Evolutionary conservation across 2,888 invertebrate species (phyloP), one percentile per base, ranked within the genome.

Genomic region (Alviniconcha strummeri): DNA sequence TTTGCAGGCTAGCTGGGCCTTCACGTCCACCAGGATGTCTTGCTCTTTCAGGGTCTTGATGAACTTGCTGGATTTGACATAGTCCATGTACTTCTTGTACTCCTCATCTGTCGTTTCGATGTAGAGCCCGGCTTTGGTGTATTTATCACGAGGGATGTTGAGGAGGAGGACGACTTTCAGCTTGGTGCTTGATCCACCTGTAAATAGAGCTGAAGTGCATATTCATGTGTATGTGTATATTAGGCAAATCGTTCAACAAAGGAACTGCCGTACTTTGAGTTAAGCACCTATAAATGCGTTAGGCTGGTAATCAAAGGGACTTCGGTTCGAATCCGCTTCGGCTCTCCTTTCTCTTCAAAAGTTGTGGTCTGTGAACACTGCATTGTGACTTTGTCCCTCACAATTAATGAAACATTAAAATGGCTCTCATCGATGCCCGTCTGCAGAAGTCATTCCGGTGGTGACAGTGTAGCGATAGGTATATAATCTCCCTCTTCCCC

Each of bases 141-240:
- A 81, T 11, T 9, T 5, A 15, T 13, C 7, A 0, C 69, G 60
- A 11, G 56, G 75, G 9, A 76, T 19, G 54, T 77, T 77, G 36
- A 69, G 17, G 36, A 76, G 82, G 82, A 82, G 52, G 0, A 54
- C 77, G 54, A 74, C 67, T n/a, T 56, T 81, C 19, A 52, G 11
- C 13, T 71, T 56, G 36, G 52, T 8, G 72, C 36, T 36, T 5
- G 5, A 13, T 19, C 2, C 19, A 11, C 55, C 71, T n/a, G 71
- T 19, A 71, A 19, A 71, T 19, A 0, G 6, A n/a, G n/a, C 9
- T 9, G n/a, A n/a, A 36, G 36, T 36, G 36, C 36, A 36, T 36
- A 36, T 71, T 71, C n/a, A 15, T 17, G 9, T 7, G 71, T 8
- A 71, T 9, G 19, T n/a, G 64, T 15, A 64, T 4, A 64, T 15